phyloP scores from a whole-genome alignment of 35 echinoderm and acorn worm genomes.

The Diadema setosum region DNA sequence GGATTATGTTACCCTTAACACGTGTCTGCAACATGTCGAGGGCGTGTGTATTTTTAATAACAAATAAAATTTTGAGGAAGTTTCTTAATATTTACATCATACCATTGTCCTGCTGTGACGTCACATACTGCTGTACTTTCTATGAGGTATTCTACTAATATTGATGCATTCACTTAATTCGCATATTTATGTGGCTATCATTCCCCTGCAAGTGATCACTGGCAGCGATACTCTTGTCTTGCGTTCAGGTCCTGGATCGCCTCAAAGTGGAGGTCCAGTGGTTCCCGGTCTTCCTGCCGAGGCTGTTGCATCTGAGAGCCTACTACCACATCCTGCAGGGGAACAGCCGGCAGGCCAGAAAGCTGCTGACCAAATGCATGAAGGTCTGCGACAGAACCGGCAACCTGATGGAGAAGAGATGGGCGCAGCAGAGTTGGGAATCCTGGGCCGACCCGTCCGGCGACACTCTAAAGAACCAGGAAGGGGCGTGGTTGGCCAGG shows the following conservation, averaged over 20 bases:
- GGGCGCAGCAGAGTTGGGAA: slow-evolving; percentile 53
- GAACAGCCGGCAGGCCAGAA: not conserved
- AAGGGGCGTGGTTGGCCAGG: slow-evolving; percentile 30
- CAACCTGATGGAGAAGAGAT: slow-evolving; percentile 34
- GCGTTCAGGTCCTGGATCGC: slow-evolving; percentile 36
- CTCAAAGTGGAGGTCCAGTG: not conserved
- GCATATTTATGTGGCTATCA: not conserved
- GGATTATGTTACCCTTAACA: no score
- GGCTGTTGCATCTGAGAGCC: slow-evolving; percentile 42
- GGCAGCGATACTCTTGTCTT: not conserved
- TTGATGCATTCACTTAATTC: no score
- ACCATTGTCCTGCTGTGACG: no score
- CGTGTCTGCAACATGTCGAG: no score
- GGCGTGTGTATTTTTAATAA: no score
- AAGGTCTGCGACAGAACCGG: not conserved
- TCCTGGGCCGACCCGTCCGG: slow-evolving; percentile 34
- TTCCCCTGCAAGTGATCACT: not conserved
- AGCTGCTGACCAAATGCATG: slow-evolving; percentile 7
- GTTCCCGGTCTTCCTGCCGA: slow-evolving; percentile 43
- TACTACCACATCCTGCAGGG: slow-evolving; percentile 24
- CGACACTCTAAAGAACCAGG: not conserved
- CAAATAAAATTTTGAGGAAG: no score
- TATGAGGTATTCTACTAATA: no score
- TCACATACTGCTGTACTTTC: no score
- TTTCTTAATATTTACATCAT: no score